phyloP scores from a whole-genome alignment of 30 jellyfish, hydroid and myxozoan species.

The Phacellophora camtschatica region DNA sequence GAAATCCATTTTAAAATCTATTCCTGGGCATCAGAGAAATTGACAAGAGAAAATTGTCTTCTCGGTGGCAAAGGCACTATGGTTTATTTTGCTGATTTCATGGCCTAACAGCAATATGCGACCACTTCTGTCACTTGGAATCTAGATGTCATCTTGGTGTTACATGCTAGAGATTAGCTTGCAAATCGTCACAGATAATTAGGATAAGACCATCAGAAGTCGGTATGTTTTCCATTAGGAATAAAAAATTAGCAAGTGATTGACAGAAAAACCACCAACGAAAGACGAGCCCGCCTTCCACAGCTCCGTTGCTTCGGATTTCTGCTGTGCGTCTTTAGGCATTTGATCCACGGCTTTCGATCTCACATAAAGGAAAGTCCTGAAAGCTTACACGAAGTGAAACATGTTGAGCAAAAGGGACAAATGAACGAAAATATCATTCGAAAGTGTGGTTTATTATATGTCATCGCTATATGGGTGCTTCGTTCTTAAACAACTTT shows the following conservation, averaged over 20 bases:
- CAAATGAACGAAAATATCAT: no score
- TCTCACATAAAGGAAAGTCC: constrained; percentile 14
- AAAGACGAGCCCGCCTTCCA: constrained; percentile 65
- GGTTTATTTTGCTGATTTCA: no score
- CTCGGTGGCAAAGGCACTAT: no score
- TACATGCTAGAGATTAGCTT: neutral
- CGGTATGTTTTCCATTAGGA: constrained; percentile 22
- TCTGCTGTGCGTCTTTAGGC: constrained; percentile 48
- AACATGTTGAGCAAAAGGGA: constrained; percentile 29
- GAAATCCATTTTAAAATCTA: no score
- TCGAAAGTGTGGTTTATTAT: no score
- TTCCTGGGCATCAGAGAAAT: no score
- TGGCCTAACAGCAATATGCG: neutral
- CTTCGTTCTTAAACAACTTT: no score
- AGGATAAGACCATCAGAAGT: neutral
- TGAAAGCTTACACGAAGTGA: constrained; percentile 9
- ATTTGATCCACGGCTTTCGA: constrained; percentile 33
- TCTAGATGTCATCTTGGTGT: neutral
- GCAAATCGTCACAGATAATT: no score
- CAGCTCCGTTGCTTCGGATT: constrained; percentile 54
- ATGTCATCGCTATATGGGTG: no score
- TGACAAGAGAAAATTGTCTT: no score
- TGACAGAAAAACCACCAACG: constrained; percentile 63
- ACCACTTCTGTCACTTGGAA: neutral
- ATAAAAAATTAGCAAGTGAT: constrained; percentile 51